Base-by-base conservation (phyloP, 1,140 invertebrate genomes). In the Achroia grisella region DNA sequence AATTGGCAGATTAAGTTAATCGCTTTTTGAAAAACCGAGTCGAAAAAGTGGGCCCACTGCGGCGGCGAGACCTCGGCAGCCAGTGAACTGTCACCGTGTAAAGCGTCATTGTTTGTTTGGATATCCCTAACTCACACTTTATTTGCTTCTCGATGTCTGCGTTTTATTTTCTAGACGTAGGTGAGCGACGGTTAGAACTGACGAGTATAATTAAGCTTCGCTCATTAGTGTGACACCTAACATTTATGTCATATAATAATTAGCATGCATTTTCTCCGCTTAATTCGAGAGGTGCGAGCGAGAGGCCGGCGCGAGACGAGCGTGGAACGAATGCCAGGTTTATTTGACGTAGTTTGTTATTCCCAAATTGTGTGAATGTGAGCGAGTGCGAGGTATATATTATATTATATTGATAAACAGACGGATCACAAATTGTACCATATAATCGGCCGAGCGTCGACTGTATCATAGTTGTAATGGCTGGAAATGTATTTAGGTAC, bases 111-210 rank as follows among this genome's bases (percentile, higher is more conserved):
- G n/a, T n/a, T n/a, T n/a, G n/a, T n/a, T n/a, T n/a, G n/a, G 68
- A 55, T 60, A 69, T 64, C 68, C 68, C 66, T 72, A 58, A 71
- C 71, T 74, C 71, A 72, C 71, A 76, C 70, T 65, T 60, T 63
- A 56, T 66, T 65, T 62, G 74, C 74, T 74, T 74, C 45, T 74
- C 72, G 67, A 65, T 71, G 69, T 71, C 59, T 67, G 39, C 60
- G 54, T 51, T 39, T 23, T 3, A n/a, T n/a, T 23, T 23, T 54
- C 42, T 62, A 56, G 51, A 42, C 52, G 49, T 61, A 58, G 60
- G 62, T 23, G n/a, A n/a, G 17, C 17, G 17, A 23, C 17, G 17
- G 35, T 17, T 13, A 37, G 6, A 15, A n/a, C 13, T 17, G 12
- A 5, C 13, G n/a, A n/a, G 35, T 10, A n/a, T n/a, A 9, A 1